Base-by-base conservation (phyloP, 2,797 vertebrate genomes). In the Channallabes apus region DNA sequence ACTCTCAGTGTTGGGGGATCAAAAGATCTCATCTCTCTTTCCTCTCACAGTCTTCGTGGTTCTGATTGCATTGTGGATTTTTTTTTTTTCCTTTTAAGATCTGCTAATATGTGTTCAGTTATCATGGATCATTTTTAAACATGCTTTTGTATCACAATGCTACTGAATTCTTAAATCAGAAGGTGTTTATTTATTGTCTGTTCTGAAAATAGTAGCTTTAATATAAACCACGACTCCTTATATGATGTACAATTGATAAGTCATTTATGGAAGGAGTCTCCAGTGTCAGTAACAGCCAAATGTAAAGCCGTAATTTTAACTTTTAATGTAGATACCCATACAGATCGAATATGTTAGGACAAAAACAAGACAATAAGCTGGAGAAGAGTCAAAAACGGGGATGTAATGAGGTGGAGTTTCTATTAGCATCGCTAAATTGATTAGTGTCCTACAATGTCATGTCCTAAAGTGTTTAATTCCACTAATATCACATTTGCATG, bases 1-100 rank as follows among this genome's bases (percentile, higher is more conserved):
- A 90, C 86, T 89, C 86, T 90, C 18, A n/a, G 82, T 2, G 61
- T 46, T 29, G 67, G 15, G 22, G 24, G 56, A 83, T 62, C 15
- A 80, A 80, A 80, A 46, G 78, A 80, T 38, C 58, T 62, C 59
- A 22, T 62, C 35, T 79, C 35, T 79, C 59, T 14, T 17, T 77
- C 56, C n/a, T 46, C 38, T 65, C 59, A 2, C 3, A 24, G 6
- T 29, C 35, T 4, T 15, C 24, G 1, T 61, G 35, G 3, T 64
- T 17, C 14, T 64, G 77, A 80, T 80, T 12, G 59, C 75, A 24
- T 76, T 56, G 2, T 17, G 14, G 14, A 54, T 54, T 71, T 41
- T 22, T 64, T 27, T 29, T 69, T 41, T 71, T 71, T 14, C 11
- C 3, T 54, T 73, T 54, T 17, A 51, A 56, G n/a, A 27, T n/a